Percentiles rank a stretch among this genome's conserved stretches.
These are phyloP conservation scores for Enteromius thamalakanensis DNA, from an alignment of 2,797 vertebrate genomes.

Conservation along the genomic window DNA sequence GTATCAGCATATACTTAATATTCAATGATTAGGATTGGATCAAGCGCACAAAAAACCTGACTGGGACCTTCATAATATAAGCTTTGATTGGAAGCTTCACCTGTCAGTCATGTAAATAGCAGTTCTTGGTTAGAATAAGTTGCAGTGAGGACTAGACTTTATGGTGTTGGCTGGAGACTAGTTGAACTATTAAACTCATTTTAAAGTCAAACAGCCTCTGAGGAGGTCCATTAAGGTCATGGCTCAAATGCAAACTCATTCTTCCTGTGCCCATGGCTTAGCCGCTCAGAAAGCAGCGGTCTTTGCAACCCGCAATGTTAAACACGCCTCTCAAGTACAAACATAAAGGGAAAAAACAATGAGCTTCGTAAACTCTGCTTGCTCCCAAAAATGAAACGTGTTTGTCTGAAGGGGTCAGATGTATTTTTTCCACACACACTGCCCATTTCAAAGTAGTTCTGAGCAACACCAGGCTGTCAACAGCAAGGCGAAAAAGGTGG, in stretches of 20 bases:
- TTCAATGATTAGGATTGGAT: background rate
- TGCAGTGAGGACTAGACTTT: background rate
- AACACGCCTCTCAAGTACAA: conserved; percentile 35
- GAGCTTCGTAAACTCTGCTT: conserved; percentile 8
- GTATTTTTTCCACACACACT: background rate
- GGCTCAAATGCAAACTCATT: conserved; percentile 41
- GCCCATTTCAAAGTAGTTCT: background rate
- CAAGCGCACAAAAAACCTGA: background rate
- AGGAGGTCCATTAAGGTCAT: conserved; percentile 51
- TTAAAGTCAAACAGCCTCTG: conserved; percentile 48
- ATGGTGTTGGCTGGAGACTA: background rate
- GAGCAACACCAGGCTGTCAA: background rate
- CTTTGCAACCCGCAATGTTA: conserved; percentile 43
- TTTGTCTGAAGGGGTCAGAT: background rate
- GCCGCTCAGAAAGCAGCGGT: conserved; percentile 45
- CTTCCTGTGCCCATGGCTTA: conserved; percentile 17
- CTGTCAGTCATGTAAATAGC: background rate
- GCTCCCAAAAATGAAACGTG: background rate
- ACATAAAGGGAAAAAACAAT: conserved; percentile 30
- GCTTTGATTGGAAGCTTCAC: background rate
- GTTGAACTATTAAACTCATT: conserved; percentile 42
- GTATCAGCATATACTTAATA: background rate
- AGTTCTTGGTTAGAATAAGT: background rate
- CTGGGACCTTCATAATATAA: background rate
- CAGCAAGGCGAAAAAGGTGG: background rate